A percentile compares a stretch with the other conserved stretches of the same genome.
Evolutionary conservation across 2,113 vertebrate species (phyloP).

Genomic region (Laterallus jamaicensis): DNA sequence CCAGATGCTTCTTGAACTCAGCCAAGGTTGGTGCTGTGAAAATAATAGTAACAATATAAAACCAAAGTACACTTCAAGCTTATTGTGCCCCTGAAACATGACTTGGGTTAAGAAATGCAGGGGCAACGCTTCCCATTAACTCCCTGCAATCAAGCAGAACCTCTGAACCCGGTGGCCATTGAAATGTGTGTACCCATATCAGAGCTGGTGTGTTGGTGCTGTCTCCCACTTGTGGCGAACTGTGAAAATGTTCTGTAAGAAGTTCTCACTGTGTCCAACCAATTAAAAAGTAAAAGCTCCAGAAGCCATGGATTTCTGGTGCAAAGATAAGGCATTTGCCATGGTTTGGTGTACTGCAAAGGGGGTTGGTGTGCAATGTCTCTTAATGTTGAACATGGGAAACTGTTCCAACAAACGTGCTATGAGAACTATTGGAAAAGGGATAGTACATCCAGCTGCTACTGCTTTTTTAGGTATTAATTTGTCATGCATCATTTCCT

Average conservation of each 20-base stretch:
- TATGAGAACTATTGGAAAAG: neutral
- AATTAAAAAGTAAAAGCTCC: neutral
- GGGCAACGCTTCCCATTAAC: neutral
- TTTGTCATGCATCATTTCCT: conserved; percentile 44
- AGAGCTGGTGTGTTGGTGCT: rapidly evolving
- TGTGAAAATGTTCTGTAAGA: neutral
- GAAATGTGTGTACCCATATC: neutral
- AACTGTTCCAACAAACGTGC: neutral
- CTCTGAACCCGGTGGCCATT: neutral
- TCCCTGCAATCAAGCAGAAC: neutral
- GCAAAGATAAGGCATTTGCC: neutral
- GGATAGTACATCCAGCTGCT: neutral
- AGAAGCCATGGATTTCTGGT: neutral
- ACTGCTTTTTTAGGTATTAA: conserved; percentile 27
- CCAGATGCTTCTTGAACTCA: too few species aligned
- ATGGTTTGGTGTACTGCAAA: neutral
- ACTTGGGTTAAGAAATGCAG: neutral
- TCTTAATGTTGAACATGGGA: neutral
- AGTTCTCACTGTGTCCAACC: neutral
- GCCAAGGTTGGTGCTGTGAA: too few species aligned
- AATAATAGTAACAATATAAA: neutral
- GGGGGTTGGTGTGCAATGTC: neutral
- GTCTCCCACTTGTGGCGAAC: neutral
- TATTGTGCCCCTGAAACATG: neutral
- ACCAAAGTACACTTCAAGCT: neutral